Base-by-base conservation (phyloP, 2,797 vertebrate genomes). In the Rhinogobio ventralis region DNA sequence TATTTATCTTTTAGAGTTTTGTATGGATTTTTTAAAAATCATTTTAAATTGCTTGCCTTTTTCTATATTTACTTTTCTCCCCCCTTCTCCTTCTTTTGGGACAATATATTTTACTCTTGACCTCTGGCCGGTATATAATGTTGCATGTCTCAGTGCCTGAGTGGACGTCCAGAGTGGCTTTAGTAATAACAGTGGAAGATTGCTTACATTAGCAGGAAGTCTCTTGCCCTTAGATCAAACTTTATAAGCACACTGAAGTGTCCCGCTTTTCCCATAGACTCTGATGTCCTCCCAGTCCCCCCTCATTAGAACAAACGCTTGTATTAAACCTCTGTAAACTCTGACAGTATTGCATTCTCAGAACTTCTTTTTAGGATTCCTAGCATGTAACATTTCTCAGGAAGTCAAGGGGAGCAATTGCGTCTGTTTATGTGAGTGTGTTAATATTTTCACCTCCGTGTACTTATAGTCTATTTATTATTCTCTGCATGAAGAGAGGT, bases 221-320 rank as follows among this genome's bases (percentile, higher is more conserved):
- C 96, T 94, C 89, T 94, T 94, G 91, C 79, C 94, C 94, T 96
- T 96, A 97, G 96, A 98, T 97, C 97, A 97, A 97, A 96, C 77
- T 81, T 95, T 94, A 95, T 91, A 95, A 95, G 93, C 92, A 91
- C 91, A 93, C 93, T 95, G 94, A 97, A 97, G 96, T 97, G 95
- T 91, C 93, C 91, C 89, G 92, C 93, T 95, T 96, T 99, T 97
- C 95, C 95, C 96, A 96, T 97, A 95, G 94, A 95, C 89, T 95
- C 92, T 94, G 91, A 91, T 92, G 93, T 94, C 93, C 95, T 90
- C 85, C 93, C 93, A 96, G 96, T 96, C 95, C 96, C 95, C 95
- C 96, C 96, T 97, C 97, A 96, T 96, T 97, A 95, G 95, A 98
- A 96, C 96, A 98, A 96, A 98, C 98, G 97, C 97, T 97, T 96